A percentile compares a stretch with the other conserved stretches of the same genome.
These are phyloP conservation scores for Paraescarpia echinospica DNA, from an alignment of 1,140 invertebrate species.

Conservation along the genomic window DNA sequence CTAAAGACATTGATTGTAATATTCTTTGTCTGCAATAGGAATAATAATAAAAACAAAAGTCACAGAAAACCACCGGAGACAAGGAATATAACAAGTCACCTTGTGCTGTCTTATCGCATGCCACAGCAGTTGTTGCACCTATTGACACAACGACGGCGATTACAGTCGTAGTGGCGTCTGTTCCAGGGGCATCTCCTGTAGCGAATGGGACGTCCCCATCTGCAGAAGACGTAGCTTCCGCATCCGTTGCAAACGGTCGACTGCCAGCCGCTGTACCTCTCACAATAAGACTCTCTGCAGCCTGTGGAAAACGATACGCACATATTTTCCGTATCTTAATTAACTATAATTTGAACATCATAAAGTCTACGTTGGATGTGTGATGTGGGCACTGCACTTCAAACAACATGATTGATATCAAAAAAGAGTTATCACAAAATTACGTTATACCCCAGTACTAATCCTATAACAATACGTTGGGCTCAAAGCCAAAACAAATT, in stretches of 20 bases:
- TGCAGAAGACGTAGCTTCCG: neutral
- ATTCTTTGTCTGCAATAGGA: neutral
- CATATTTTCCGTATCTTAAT: too few species aligned
- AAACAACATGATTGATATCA: too few species aligned
- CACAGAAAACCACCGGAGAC: neutral
- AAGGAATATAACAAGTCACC: neutral
- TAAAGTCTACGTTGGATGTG: too few species aligned
- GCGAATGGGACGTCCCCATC: neutral
- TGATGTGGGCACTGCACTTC: too few species aligned
- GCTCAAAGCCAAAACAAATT: too few species aligned
- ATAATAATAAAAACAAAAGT: neutral
- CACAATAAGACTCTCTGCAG: neutral
- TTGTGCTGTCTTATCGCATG: neutral
- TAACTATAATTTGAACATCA: too few species aligned
- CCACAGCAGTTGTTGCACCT: neutral
- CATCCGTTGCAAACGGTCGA: neutral
- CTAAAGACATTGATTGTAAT: too few species aligned
- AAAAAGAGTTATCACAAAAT: too few species aligned
- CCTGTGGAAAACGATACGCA: too few species aligned
- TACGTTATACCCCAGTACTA: too few species aligned
- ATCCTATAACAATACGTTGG: too few species aligned
- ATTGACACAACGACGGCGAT: neutral
- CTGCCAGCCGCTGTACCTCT: neutral
- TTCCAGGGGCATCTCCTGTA: neutral
- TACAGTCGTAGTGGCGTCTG: neutral